These are phyloP conservation scores for Labrus mixtus DNA, from an alignment of 2,113 vertebrate genomes.

Conservation along the genomic window DNA sequence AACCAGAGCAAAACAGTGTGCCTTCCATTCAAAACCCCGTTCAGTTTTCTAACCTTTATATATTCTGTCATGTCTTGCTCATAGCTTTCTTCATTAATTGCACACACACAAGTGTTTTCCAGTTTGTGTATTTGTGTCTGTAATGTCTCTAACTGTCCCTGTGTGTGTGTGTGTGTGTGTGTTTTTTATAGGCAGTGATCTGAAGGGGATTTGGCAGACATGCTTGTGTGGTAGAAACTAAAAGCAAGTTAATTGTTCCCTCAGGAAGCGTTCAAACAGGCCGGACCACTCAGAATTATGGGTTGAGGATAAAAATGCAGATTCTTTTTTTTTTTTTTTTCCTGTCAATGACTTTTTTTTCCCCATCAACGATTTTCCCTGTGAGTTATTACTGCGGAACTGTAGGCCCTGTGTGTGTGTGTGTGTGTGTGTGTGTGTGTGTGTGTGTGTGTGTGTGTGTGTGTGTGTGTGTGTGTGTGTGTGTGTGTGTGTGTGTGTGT, in stretches of 20 bases:
- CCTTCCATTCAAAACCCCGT: neutral
- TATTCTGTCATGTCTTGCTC: constrained; percentile 1
- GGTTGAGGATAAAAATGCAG: constrained; percentile 67
- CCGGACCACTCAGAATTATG: constrained; percentile 71
- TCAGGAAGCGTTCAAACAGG: constrained; percentile 69
- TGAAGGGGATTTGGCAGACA: constrained; percentile 73
- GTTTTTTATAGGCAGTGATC: constrained; percentile 60
- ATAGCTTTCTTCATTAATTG: constrained; percentile 27
- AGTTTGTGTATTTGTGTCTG: constrained; percentile 43
- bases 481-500: constrained; percentile 4
- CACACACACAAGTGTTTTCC: constrained; percentile 29
- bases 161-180: constrained; percentile 55
- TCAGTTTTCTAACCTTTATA: neutral
- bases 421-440: constrained; percentile 21
- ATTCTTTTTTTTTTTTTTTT: constrained; percentile 32
- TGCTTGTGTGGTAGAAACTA: constrained; percentile 76
- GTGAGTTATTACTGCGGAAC: constrained; percentile 65
- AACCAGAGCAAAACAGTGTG: neutral
- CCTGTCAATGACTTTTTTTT: constrained; percentile 56
- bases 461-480: constrained; percentile 19
- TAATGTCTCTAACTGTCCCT: constrained; percentile 44
- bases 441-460: constrained; percentile 5
- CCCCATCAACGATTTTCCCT: constrained; percentile 53
- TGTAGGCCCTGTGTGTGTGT: constrained; percentile 13
- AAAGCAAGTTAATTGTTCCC: constrained; percentile 83